phyloP scores from a whole-genome alignment of 2,888 invertebrate genomes.

The Alloplasta piceator region DNA sequence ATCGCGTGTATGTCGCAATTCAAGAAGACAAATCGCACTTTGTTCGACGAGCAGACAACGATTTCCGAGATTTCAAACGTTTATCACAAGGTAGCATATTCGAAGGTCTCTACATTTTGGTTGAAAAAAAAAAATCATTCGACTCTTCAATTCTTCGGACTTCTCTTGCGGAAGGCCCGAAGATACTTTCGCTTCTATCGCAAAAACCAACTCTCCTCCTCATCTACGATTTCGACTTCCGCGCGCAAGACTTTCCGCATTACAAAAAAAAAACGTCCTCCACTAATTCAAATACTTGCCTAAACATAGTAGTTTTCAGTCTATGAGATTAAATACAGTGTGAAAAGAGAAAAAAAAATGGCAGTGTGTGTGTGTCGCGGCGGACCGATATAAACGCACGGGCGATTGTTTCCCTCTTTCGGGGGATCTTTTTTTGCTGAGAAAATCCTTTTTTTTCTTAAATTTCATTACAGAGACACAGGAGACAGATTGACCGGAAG shows the following conservation, averaged over 20 bases:
- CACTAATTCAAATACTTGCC: slow-evolving; percentile 70
- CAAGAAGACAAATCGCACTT: slow-evolving; percentile 28
- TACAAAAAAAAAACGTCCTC: slow-evolving; percentile 37
- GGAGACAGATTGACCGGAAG: slow-evolving; percentile 25
- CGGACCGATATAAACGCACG: slow-evolving; percentile 58
- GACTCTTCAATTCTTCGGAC: no score
- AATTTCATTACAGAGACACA: slow-evolving; percentile 18
- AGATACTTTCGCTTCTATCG: not conserved
- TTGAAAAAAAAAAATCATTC: slow-evolving; percentile 46
- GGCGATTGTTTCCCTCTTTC: slow-evolving; percentile 41
- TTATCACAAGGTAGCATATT: slow-evolving; percentile 73
- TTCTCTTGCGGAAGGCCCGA: slow-evolving; percentile 15
- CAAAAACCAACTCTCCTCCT: slow-evolving; percentile 34
- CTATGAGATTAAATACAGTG: slow-evolving; percentile 76
- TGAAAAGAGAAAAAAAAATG: slow-evolving; percentile 64
- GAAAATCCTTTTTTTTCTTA: slow-evolving; percentile 3
- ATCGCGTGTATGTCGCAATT: slow-evolving; percentile 47
- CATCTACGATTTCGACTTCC: slow-evolving; percentile 29
- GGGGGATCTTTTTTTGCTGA: no score
- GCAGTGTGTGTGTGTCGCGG: no score
- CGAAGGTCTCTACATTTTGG: slow-evolving; percentile 59
- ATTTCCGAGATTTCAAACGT: slow-evolving; percentile 54
- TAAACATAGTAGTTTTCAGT: slow-evolving; percentile 75
- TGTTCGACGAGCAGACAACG: slow-evolving; percentile 44
- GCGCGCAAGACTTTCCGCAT: not conserved